These are phyloP conservation scores for Arge pagana DNA, from an alignment of 2,888 invertebrate species.

Conservation along the genomic window DNA sequence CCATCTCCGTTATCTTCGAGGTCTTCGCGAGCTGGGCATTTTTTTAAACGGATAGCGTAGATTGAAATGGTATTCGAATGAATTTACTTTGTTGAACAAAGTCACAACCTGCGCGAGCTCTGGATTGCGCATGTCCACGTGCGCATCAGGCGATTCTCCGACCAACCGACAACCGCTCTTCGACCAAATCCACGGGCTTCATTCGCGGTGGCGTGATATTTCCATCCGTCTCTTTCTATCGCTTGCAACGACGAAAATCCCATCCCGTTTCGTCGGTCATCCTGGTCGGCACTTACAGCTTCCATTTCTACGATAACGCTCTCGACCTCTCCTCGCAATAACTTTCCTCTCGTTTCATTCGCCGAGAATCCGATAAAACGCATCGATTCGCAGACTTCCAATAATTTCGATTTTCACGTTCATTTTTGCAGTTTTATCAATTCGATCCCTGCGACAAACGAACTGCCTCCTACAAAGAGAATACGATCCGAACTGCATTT, in stretches of 20 bases:
- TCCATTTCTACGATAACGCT: background rate
- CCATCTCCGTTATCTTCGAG: too few species aligned
- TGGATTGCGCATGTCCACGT: conserved; percentile 24
- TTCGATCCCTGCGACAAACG: background rate
- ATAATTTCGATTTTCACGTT: background rate
- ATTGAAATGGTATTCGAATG: too few species aligned
- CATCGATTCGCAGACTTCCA: too few species aligned
- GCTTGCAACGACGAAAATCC: background rate
- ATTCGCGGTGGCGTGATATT: conserved; percentile 20
- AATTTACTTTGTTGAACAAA: too few species aligned
- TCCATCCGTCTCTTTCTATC: background rate
- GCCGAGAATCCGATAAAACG: too few species aligned
- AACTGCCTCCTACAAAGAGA: too few species aligned
- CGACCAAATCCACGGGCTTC: conserved; percentile 17
- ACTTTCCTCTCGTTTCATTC: background rate
- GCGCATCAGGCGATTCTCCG: conserved; percentile 26
- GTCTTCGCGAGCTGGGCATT: too few species aligned
- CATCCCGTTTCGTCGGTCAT: too few species aligned
- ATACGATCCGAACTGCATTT: too few species aligned
- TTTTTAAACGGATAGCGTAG: too few species aligned
- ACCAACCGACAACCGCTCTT: conserved; percentile 10
- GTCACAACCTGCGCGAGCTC: too few species aligned
- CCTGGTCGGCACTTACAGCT: too few species aligned
- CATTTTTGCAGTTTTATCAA: background rate
- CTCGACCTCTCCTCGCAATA: background rate